A percentile compares a stretch with the other conserved stretches of the same genome.
Evolutionary conservation across 2,113 vertebrate genomes (phyloP).

Genomic region (Aplodontia rufa): DNA sequence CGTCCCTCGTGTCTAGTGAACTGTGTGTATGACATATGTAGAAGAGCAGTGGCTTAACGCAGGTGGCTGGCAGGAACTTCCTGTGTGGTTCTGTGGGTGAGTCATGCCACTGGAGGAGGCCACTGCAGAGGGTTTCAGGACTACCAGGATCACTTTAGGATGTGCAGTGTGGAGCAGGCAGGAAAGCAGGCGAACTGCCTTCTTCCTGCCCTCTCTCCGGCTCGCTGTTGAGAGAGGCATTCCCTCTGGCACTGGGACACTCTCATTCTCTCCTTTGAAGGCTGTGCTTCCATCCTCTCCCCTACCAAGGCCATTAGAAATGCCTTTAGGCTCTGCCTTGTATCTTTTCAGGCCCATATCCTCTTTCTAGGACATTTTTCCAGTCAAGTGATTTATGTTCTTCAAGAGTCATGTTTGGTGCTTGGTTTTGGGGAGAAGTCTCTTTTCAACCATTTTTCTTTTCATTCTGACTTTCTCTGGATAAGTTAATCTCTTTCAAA

Average conservation of each 20-base stretch:
- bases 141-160: accelerated
- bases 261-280: too few species aligned
- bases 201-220: accelerated
- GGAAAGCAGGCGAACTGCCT: not conserved
- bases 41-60: not conserved
- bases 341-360: not conserved
- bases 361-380: not conserved
- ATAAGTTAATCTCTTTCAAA: not conserved
- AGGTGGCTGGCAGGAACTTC: not conserved
- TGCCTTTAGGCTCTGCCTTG: not conserved
- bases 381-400: too few species aligned
- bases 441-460: not conserved
- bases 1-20: not conserved
- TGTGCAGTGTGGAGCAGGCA: not conserved
- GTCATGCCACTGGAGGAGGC: accelerated
- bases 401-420: not conserved
- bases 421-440: not conserved
- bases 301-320: accelerated
- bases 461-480: not conserved
- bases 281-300: not conserved
- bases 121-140: not conserved
- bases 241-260: not conserved
- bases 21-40: not conserved
- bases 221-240: not conserved
- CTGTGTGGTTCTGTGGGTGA: not conserved